Evolutionary conservation across 2,888 invertebrate species (phyloP), one percentile per base, ranked within the genome.

Genomic region (Prenolepis imparis): DNA sequence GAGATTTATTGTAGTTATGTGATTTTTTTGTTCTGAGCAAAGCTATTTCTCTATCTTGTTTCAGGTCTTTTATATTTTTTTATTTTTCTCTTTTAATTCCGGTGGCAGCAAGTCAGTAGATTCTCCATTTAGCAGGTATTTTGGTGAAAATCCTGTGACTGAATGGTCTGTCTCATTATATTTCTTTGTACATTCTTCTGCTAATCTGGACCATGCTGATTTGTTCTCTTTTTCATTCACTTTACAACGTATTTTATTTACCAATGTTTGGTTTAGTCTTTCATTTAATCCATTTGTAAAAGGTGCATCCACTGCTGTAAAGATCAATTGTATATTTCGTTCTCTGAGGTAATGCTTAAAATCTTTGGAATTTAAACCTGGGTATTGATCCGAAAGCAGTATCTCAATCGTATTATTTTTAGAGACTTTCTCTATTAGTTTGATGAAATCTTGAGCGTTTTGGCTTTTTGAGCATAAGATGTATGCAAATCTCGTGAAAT

Each of bases 381-480:
- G 57, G 12, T 57, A 57, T 57, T 57, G 57, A 12, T 24, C 57
- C 2, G 57, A 3, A 1, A 57, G 9, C 3, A 57, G 1, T 24
- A 8, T 57, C 3, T 3, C 12, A 41, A 41, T 88, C 88, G n/a
- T 75, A 28, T 73, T 87, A 81, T 78, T 85, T 83, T 88, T 92
- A 87, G 86, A 92, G 91, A 73, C 92, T 92, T 85, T 85, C 32
- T 18, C 15, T 18, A 28, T 18, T 12, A 57, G 24, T 57, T 57
- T 57, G 2, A 24, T 24, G 57, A 57, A 57, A 24, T 57, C 57
- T 32, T 32, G 28, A 8, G n/a, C 28, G 28, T 74, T 64, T 44
- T 85, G 73, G 15, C 77, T 86, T 61, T 83, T 88, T 32, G 72
- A 83, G 9, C 72, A 78, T 64, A 0, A 44, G 24, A 64, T 72